Evolutionary conservation across 2,113 vertebrate genomes (phyloP).

Genomic region (Chauna torquata): DNA sequence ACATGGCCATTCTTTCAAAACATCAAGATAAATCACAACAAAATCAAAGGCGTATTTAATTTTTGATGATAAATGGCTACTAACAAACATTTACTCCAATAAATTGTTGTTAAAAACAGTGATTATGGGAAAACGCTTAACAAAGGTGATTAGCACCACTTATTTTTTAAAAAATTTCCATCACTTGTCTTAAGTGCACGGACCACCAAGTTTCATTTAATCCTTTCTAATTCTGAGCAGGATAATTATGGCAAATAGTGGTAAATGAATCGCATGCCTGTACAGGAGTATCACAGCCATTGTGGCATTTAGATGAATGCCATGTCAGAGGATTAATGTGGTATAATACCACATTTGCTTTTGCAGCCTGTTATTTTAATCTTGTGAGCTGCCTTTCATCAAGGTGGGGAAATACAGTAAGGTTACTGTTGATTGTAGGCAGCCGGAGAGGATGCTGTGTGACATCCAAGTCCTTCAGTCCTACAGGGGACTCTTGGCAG

Average conservation of each 20-base stretch:
- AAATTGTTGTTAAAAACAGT: constrained; percentile 15
- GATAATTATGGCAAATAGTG: constrained; percentile 63
- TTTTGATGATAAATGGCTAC: constrained; percentile 30
- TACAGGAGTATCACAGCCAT: constrained; percentile 42
- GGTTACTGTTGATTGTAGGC: constrained; percentile 18
- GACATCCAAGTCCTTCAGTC: constrained; percentile 53
- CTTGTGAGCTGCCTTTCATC: constrained; percentile 48
- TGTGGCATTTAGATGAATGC: constrained; percentile 37
- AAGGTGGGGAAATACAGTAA: constrained; percentile 51
- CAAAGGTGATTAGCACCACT: constrained; percentile 19
- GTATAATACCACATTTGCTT: neutral
- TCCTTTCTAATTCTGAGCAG: constrained; percentile 42
- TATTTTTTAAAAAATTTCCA: neutral
- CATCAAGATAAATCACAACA: constrained; percentile 27
- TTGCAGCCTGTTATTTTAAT: constrained; percentile 48
- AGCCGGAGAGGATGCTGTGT: neutral
- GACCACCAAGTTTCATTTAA: constrained; percentile 64
- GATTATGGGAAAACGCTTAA: constrained; percentile 5
- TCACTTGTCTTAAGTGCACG: neutral
- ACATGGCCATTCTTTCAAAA: constrained; percentile 21
- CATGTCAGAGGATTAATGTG: constrained; percentile 37
- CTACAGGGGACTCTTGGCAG: constrained; percentile 23
- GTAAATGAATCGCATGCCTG: constrained; percentile 62
- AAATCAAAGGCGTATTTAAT: neutral
- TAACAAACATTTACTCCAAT: constrained; percentile 13